Evolutionary conservation across 2,113 vertebrate genomes (phyloP).

Genomic region (Ceuthmochares aereus): DNA sequence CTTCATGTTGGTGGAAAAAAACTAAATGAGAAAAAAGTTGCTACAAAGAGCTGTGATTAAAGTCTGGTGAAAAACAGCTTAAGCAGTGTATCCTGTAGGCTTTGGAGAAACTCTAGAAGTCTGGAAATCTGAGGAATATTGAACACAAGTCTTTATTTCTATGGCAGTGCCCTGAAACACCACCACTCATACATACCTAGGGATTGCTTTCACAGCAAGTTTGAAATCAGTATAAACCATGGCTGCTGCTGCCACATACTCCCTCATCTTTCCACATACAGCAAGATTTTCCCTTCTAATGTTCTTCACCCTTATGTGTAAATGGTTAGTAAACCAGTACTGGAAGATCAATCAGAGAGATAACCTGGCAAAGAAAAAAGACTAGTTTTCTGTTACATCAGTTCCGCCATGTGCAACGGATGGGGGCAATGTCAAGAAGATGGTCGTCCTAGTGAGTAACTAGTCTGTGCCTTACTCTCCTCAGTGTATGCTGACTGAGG

Average conservation of each 20-base stretch:
- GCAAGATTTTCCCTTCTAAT: not conserved
- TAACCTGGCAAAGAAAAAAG: not conserved
- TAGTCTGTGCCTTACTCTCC: not conserved
- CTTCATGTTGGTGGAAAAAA: rapidly evolving
- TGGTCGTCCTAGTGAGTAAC: not conserved
- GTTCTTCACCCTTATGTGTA: not conserved
- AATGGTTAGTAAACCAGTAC: not conserved
- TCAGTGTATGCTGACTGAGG: not conserved
- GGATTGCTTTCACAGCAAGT: not conserved
- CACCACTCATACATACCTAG: not conserved
- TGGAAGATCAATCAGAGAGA: not conserved
- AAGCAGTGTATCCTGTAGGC: not conserved
- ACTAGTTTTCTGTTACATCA: rapidly evolving
- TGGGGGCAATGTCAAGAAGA: not conserved
- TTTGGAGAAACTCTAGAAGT: not conserved
- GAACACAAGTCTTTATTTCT: not conserved
- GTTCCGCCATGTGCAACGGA: not conserved
- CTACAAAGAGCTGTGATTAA: not conserved
- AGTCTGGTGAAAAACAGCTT: not conserved
- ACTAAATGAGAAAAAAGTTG: not conserved
- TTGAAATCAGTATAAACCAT: not conserved
- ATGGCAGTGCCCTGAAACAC: not conserved
- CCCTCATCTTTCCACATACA: rapidly evolving
- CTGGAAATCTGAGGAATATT: not conserved
- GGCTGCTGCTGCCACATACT: not conserved